These are phyloP conservation scores for Zaprionus obscuricornis DNA, from an alignment of 2,888 invertebrate species.

Conservation along the genomic window DNA sequence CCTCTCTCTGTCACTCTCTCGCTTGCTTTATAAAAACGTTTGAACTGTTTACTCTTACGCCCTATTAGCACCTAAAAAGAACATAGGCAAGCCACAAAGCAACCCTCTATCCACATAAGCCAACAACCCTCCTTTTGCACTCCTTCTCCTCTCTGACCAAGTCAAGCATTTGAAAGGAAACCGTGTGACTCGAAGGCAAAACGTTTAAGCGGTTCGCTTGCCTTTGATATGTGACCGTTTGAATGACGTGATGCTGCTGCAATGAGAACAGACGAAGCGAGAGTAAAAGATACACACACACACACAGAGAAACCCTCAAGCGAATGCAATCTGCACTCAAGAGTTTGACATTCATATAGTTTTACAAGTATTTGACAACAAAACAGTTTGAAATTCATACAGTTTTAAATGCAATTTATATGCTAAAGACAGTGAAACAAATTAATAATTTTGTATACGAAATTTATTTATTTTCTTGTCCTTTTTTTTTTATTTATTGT, in stretches of 20 bases:
- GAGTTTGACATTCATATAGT: conserved; percentile 8
- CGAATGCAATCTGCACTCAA: conserved; percentile 28
- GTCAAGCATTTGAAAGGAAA: conserved; percentile 22
- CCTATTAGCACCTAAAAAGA: conserved; percentile 15
- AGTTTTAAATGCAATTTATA: not conserved
- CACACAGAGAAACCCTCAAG: conserved; percentile 17
- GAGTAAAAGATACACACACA: conserved; percentile 10
- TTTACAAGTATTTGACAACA: not conserved
- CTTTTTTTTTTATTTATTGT: conserved; percentile 50
- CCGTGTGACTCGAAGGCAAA: conserved; percentile 32
- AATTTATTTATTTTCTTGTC: too few relatives aligned
- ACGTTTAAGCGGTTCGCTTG: conserved; percentile 36
- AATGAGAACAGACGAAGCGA: conserved; percentile 9
- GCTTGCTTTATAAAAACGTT: too few relatives aligned
- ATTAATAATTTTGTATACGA: conserved; percentile 32
- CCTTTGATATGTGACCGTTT: conserved; percentile 47
- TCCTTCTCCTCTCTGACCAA: conserved; percentile 20
- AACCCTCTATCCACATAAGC: conserved; percentile 8
- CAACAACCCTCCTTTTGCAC: too few relatives aligned
- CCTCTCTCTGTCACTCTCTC: too few relatives aligned
- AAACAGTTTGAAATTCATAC: conserved; percentile 3
- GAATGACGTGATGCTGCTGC: conserved; percentile 25
- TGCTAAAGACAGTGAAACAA: conserved; percentile 2
- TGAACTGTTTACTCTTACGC: conserved; percentile 21
- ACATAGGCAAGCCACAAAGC: conserved; percentile 10